Percentiles rank a stretch among this genome's conserved stretches.
phyloP scores from a whole-genome alignment of 2,797 vertebrate species.

The Sciurus vulgaris region DNA sequence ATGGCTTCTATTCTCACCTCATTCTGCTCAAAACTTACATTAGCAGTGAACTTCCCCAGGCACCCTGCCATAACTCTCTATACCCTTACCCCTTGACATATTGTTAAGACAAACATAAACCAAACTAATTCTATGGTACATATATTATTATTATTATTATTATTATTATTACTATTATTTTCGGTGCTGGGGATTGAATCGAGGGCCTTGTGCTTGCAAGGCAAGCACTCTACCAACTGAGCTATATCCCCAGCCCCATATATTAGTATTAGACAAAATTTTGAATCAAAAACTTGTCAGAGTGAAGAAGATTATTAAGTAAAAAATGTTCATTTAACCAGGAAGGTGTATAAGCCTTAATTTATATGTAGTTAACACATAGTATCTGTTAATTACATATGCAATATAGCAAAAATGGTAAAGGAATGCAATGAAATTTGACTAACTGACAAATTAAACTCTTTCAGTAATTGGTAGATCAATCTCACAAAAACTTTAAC shows the following conservation, averaged over 20 bases:
- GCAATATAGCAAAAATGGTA: background rate
- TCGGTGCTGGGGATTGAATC: too few relatives aligned
- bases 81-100: background rate
- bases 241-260: too few relatives aligned
- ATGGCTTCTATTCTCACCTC: background rate
- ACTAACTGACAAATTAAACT: background rate
- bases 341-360: background rate
- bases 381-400: background rate
- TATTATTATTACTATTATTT: too few relatives aligned
- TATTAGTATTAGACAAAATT: background rate
- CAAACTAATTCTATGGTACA: background rate
- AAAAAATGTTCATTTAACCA: slow-evolving; percentile 28
- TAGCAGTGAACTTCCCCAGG: background rate
- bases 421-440: slow-evolving; percentile 33
- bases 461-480: background rate
- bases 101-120: slow-evolving; percentile 5
- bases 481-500: background rate
- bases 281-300: slow-evolving; percentile 30
- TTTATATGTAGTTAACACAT: background rate
- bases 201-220: too few relatives aligned
- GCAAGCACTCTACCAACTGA: too few relatives aligned
- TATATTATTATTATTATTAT: background rate
- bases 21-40: slow-evolving; percentile 40
- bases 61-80: background rate
- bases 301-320: slow-evolving; percentile 42